Conservation (phyloP, 2,113 vertebrate species). For the Serinus canaria region DNA sequence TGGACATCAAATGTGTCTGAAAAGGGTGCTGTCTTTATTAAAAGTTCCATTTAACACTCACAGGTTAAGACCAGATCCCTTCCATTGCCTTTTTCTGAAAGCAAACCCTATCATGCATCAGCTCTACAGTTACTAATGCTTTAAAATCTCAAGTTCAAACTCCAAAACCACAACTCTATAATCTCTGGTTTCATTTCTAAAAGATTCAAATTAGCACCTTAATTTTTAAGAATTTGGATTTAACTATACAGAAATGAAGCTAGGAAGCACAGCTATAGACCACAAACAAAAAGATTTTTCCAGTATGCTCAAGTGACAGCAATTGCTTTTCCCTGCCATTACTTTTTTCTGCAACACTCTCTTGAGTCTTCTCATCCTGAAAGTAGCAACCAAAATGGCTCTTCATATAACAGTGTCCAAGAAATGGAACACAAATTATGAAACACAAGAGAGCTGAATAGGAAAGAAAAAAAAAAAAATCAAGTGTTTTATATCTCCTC, state of each 20-base stretch:
- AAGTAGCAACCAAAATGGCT: background rate
- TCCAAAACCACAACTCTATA: background rate
- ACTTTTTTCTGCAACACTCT: background rate
- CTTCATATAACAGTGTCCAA: background rate
- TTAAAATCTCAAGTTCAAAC: background rate
- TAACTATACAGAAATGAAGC: background rate
- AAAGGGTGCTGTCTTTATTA: background rate
- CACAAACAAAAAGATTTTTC: background rate
- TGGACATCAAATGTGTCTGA: background rate
- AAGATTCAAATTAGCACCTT: background rate
- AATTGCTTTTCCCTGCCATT: background rate
- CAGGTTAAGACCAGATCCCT: background rate
- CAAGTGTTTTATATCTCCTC: constrained; percentile 7
- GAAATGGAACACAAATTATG: constrained; percentile 41
- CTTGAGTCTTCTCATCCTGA: background rate
- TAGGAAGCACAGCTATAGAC: background rate
- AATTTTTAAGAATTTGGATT: background rate
- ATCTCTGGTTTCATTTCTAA: background rate
- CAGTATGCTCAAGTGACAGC: background rate
- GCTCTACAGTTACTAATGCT: background rate
- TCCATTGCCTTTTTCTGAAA: background rate
- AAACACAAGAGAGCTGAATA: constrained; percentile 20
- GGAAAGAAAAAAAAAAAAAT: background rate
- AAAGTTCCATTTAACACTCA: background rate
- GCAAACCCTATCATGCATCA: background rate